Conservation (phyloP, 2,797 vertebrate genomes). For the Otus scops region DNA sequence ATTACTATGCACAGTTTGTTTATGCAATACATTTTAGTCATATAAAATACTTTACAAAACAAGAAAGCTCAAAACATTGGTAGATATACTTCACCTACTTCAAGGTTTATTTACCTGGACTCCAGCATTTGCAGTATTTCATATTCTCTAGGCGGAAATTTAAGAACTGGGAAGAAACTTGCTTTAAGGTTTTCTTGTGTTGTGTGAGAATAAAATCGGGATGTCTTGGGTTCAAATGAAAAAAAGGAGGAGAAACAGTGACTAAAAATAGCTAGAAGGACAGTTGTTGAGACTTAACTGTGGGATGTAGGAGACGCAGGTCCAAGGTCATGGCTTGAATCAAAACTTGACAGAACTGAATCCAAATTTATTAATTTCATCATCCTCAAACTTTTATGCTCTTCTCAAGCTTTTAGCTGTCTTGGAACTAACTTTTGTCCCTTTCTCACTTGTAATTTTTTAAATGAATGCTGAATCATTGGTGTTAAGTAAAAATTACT, state of each 20-base stretch:
- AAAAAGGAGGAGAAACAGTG: not conserved
- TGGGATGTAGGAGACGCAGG: not conserved
- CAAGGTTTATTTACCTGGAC: not conserved
- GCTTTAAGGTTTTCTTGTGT: not conserved
- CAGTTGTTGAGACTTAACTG: not conserved
- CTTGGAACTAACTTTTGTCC: not conserved
- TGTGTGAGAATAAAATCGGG: not conserved
- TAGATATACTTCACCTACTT: not conserved
- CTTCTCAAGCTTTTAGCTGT: not conserved
- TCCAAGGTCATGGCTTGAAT: not conserved
- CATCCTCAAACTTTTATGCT: not conserved
- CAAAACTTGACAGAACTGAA: not conserved
- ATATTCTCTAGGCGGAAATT: not conserved
- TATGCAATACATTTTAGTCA: not conserved
- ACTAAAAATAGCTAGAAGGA: not conserved
- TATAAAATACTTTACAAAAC: conserved; percentile 17
- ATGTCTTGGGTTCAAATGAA: not conserved
- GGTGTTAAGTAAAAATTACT: not conserved
- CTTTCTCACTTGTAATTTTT: not conserved
- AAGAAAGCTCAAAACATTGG: not conserved
- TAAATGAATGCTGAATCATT: not conserved
- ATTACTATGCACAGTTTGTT: not conserved
- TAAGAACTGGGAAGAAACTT: not conserved
- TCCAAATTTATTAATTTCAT: not conserved
- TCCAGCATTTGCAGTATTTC: not conserved